Percentiles rank a stretch among this genome's conserved stretches.
phyloP scores from a whole-genome alignment of 2,113 vertebrate species.

The Nibea coibor region DNA sequence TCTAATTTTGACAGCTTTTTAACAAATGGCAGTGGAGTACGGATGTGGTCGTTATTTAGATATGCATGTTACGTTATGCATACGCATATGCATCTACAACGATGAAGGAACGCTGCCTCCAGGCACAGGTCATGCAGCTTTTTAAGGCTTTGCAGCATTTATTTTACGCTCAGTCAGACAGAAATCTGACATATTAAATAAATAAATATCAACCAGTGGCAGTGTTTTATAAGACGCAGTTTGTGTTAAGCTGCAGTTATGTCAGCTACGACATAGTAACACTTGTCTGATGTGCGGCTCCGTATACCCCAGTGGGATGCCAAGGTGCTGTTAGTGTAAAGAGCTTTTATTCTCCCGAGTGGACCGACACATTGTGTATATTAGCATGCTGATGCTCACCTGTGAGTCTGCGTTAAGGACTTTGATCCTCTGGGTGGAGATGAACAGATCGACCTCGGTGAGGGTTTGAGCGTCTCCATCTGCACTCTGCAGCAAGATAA shows the following conservation, averaged over 20 bases:
- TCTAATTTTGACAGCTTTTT: background rate
- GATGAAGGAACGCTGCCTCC: background rate
- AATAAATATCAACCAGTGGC: slow-evolving; percentile 26
- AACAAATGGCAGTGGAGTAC: background rate
- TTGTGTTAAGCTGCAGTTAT: slow-evolving; percentile 46
- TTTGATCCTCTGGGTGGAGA: slow-evolving; percentile 97
- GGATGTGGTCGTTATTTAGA: background rate
- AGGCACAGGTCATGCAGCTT: slow-evolving; percentile 10
- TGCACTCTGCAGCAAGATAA: slow-evolving; percentile 81
- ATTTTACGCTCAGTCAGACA: slow-evolving; percentile 26
- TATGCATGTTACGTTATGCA: background rate
- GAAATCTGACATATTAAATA: slow-evolving; percentile 50
- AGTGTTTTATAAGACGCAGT: slow-evolving; percentile 31
- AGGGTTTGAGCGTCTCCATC: slow-evolving; percentile 92
- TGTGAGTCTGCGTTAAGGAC: slow-evolving; percentile 96
- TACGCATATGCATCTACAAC: no score
- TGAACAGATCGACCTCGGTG: slow-evolving; percentile 96
- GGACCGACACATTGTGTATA: background rate
- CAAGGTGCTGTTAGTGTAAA: background rate
- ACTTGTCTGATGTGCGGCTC: background rate
- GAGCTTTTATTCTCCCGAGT: slow-evolving; percentile 8
- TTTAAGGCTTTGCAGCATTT: slow-evolving; percentile 1
- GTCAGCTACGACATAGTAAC: slow-evolving; percentile 26
- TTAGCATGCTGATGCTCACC: slow-evolving; percentile 79
- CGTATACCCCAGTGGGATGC: background rate